phyloP scores from a whole-genome alignment of 2,113 vertebrate species.

The Gallinago jamesoni region DNA sequence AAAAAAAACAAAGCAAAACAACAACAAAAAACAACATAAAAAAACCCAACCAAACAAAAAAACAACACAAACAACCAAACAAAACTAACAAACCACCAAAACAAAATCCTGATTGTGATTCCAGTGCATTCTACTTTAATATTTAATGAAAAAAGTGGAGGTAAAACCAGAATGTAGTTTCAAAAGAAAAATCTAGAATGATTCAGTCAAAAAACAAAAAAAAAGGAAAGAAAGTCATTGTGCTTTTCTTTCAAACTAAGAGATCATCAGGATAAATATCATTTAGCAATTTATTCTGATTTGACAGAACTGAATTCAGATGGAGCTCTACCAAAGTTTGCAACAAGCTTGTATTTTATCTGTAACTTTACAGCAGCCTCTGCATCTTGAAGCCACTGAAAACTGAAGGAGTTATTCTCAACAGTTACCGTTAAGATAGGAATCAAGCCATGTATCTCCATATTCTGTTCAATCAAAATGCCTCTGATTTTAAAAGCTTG shows the following conservation, averaged over 20 bases:
- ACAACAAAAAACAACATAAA: too few species aligned
- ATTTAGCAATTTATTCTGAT: neutral
- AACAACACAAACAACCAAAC: too few species aligned
- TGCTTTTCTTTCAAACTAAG: neutral
- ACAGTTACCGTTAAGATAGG: neutral
- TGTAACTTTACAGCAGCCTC: neutral
- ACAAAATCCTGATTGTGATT: neutral
- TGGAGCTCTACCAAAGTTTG: neutral
- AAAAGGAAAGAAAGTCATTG: neutral
- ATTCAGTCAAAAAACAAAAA: neutral
- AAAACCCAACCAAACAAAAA: too few species aligned
- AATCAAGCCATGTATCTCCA: neutral
- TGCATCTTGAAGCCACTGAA: neutral
- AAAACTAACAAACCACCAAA: neutral
- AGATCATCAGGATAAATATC: neutral
- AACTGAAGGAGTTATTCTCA: neutral
- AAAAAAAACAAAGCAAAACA: neutral
- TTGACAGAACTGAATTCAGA: neutral
- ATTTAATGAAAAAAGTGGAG: neutral
- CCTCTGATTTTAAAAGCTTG: neutral
- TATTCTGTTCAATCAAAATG: neutral
- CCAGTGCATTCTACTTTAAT: neutral
- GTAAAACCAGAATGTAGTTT: neutral
- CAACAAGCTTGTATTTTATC: neutral
- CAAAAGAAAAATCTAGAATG: neutral